phyloP scores from a whole-genome alignment of 1,140 invertebrate genomes.

The Psilanteris sp. region DNA sequence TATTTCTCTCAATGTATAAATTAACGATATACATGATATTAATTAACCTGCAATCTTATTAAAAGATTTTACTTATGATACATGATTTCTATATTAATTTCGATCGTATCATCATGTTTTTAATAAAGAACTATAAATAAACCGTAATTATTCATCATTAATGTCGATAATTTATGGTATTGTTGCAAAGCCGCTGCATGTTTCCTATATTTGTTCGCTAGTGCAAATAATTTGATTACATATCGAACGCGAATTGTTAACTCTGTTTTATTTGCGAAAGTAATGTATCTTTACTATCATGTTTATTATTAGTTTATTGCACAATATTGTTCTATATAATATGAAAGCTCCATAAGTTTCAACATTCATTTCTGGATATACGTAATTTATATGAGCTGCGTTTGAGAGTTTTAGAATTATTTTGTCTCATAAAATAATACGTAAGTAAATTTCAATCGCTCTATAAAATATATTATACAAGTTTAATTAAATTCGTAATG shows the following conservation, averaged over 20 bases:
- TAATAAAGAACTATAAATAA: slow-evolving; percentile 33
- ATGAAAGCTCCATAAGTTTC: slow-evolving; percentile 4
- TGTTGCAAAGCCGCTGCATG: slow-evolving; percentile 12
- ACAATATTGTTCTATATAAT: background rate
- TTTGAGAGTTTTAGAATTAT: slow-evolving; percentile 15
- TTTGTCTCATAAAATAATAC: slow-evolving; percentile 12
- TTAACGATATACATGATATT: too few species aligned
- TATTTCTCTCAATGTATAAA: too few species aligned
- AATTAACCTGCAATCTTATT: too few species aligned
- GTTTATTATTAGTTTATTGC: slow-evolving; percentile 10
- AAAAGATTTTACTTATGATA: too few species aligned
- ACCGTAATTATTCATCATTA: slow-evolving; percentile 31
- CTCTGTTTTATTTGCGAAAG: slow-evolving; percentile 18
- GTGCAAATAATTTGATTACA: slow-evolving; percentile 36
- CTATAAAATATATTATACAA: too few species aligned
- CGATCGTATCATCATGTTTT: slow-evolving; percentile 1
- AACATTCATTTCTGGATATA: slow-evolving; percentile 3
- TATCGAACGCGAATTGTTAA: slow-evolving; percentile 19
- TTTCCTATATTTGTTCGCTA: slow-evolving; percentile 26
- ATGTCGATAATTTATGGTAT: slow-evolving; percentile 37
- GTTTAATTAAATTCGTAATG: too few species aligned
- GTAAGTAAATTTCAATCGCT: too few species aligned
- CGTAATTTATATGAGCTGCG: background rate
- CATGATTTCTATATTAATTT: too few species aligned
- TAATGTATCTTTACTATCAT: slow-evolving; percentile 13